phyloP scores from a whole-genome alignment of 1,140 invertebrate species.

The Papilio xuthus region DNA sequence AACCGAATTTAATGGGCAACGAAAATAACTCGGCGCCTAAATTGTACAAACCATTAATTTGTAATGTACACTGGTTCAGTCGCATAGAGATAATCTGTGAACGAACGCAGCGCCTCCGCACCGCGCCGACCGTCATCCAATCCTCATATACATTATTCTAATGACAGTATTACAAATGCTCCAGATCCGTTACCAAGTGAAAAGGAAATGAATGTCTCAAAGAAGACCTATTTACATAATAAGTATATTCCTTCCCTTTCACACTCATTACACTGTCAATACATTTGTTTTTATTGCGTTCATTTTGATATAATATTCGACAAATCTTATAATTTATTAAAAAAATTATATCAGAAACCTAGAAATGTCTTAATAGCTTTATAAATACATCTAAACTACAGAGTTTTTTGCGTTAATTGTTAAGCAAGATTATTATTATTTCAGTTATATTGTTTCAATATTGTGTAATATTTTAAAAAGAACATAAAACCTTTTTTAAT shows the following conservation, averaged over 20 bases:
- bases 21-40: constrained; percentile 58
- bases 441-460: too few relatives aligned
- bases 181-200: constrained; percentile 7
- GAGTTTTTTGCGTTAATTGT: too few relatives aligned
- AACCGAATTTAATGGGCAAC: constrained; percentile 58
- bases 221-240: constrained; percentile 17
- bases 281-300: not conserved
- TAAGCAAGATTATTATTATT: too few relatives aligned
- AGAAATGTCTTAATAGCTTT: too few relatives aligned
- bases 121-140: constrained; percentile 34
- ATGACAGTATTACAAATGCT: constrained; percentile 22
- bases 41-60: constrained; percentile 60
- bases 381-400: too few relatives aligned
- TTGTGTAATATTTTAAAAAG: too few relatives aligned
- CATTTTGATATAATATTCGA: not conserved
- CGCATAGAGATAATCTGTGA: constrained; percentile 52
- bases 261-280: not conserved
- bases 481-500: too few relatives aligned
- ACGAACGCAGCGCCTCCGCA: constrained; percentile 2
- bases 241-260: not conserved
- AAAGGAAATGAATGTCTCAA: constrained; percentile 25
- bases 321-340: too few relatives aligned
- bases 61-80: constrained; percentile 52
- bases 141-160: constrained; percentile 31
- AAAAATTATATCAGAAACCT: too few relatives aligned